Conservation (phyloP, 2,113 vertebrate species). For the Catharus fuscescens region DNA sequence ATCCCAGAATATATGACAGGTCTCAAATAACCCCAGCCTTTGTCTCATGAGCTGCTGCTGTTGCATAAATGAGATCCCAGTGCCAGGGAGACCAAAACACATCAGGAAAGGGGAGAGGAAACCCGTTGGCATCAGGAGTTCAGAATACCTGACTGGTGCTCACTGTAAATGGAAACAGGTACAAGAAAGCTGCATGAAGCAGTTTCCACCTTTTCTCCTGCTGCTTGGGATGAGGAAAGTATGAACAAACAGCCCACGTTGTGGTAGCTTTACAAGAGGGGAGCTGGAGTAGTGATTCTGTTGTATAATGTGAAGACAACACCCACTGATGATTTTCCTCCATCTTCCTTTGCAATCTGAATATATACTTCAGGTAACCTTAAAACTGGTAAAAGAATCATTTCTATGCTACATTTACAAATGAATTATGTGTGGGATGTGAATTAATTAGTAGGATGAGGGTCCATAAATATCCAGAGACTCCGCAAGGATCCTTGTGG, state of each 20-base stretch:
- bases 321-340: neutral
- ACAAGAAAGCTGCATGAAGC: neutral
- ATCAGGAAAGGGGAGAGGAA: neutral
- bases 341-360: neutral
- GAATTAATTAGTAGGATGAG: neutral
- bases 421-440: neutral
- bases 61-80: neutral
- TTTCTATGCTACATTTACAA: neutral
- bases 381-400: neutral
- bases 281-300: neutral
- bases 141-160: neutral
- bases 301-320: neutral
- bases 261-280: neutral
- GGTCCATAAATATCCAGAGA: neutral
- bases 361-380: neutral
- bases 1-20: neutral
- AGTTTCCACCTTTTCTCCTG: neutral
- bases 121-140: neutral
- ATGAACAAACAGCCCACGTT: neutral
- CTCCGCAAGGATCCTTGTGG: neutral
- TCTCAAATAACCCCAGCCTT: neutral
- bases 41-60: neutral
- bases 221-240: neutral
- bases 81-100: neutral
- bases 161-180: neutral